Evolutionary conservation across 2,113 vertebrate genomes (phyloP).

Genomic region (Poecile atricapillus): DNA sequence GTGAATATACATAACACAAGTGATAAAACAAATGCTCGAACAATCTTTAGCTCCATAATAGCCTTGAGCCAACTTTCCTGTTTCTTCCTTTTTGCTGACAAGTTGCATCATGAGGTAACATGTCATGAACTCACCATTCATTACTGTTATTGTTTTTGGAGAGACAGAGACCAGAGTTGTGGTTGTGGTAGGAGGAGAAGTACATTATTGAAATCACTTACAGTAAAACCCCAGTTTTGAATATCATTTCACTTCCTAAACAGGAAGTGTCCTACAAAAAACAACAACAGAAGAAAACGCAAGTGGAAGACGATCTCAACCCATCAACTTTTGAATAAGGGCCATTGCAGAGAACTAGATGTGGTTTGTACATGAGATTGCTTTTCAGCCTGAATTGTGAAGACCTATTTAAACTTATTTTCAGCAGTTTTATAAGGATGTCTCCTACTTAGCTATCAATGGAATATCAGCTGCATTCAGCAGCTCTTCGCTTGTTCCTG

Average conservation of each 20-base stretch:
- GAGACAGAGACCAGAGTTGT: neutral
- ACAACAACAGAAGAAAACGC: neutral
- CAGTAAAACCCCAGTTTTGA: constrained; percentile 40
- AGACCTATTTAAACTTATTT: constrained; percentile 31
- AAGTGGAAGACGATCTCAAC: neutral
- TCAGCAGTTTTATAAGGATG: constrained; percentile 3
- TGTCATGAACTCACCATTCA: constrained; percentile 15
- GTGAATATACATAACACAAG: neutral
- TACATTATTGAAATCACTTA: constrained; percentile 43
- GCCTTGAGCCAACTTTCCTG: neutral
- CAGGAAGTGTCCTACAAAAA: constrained; percentile 14
- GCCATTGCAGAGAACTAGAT: neutral
- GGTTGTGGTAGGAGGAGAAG: constrained; percentile 40
- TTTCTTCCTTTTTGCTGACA: constrained; percentile 22
- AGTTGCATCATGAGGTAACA: neutral
- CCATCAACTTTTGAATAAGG: neutral
- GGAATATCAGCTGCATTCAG: constrained; percentile 45
- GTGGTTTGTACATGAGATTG: neutral
- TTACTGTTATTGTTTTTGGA: constrained; percentile 37
- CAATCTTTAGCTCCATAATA: neutral
- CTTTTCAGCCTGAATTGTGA: neutral
- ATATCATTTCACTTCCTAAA: constrained; percentile 41
- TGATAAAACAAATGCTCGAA: neutral
- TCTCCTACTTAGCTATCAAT: constrained; percentile 40
- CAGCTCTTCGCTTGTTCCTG: constrained; percentile 1